phyloP scores from a whole-genome alignment of 1,140 invertebrate species.

The Caerostris darwini region DNA sequence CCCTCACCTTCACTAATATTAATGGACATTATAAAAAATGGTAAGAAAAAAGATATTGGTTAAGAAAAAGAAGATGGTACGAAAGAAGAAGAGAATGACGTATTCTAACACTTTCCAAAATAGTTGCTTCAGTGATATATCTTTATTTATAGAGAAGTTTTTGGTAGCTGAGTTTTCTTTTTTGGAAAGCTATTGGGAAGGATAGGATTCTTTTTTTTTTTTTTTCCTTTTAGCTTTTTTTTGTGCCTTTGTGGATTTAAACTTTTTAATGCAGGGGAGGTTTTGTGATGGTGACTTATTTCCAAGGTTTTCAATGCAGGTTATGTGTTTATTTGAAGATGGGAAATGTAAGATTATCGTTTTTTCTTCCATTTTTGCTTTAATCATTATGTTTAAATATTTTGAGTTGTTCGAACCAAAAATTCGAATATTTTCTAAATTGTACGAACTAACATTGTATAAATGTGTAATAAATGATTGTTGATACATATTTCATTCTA shows the following conservation, averaged over 20 bases:
- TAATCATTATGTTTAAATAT: too few relatives aligned
- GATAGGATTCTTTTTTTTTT: background rate
- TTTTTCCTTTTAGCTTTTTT: background rate
- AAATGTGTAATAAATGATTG: too few relatives aligned
- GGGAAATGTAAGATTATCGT: background rate
- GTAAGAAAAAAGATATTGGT: slow-evolving; percentile 8
- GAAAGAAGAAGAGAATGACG: slow-evolving; percentile 39
- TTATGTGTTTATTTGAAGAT: background rate
- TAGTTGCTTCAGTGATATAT: slow-evolving; percentile 50
- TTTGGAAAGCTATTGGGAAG: background rate
- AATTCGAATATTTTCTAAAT: too few relatives aligned
- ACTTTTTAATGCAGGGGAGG: background rate
- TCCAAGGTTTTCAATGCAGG: background rate
- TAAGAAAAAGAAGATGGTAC: background rate
- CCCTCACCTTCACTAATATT: slow-evolving; percentile 57
- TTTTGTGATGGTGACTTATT: background rate
- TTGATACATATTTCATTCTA: too few relatives aligned
- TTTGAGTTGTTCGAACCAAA: too few relatives aligned
- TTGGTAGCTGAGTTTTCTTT: slow-evolving; percentile 3
- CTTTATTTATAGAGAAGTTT: slow-evolving; percentile 48
- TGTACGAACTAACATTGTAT: too few relatives aligned
- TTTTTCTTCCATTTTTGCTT: too few relatives aligned
- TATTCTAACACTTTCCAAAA: slow-evolving; percentile 40
- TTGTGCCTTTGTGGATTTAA: slow-evolving; percentile 8
- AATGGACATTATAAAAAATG: slow-evolving; percentile 65